phyloP scores from a whole-genome alignment of 2,113 vertebrate genomes.

The Prinia subflava region DNA sequence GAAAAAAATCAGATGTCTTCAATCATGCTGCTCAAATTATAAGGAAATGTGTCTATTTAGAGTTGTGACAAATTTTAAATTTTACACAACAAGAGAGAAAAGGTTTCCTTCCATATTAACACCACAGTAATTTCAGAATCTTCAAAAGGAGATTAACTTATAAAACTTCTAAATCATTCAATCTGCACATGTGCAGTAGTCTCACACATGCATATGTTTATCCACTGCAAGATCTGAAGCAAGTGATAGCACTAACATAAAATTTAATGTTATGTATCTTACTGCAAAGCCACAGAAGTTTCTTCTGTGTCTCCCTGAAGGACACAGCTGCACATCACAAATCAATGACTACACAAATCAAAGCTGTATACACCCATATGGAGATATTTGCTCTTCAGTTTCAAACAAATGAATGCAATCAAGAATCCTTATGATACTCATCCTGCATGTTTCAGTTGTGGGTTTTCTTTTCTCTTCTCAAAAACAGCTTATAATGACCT shows the following conservation, averaged over 20 bases:
- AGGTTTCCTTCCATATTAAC: not conserved
- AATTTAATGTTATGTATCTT: not conserved
- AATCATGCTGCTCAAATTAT: not conserved
- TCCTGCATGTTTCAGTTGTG: not conserved
- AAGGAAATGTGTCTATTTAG: not conserved
- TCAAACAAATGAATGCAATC: not conserved
- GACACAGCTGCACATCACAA: not conserved
- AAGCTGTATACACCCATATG: not conserved
- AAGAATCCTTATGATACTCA: not conserved
- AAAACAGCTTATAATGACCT: not conserved
- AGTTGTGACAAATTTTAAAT: not conserved
- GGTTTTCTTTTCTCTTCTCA: rapidly evolving
- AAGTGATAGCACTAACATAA: not conserved
- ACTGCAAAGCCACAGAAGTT: not conserved
- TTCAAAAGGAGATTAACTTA: not conserved
- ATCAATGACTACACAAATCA: not conserved
- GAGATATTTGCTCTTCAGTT: not conserved
- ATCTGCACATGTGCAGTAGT: not conserved
- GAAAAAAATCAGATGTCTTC: not conserved
- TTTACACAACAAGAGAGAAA: not conserved
- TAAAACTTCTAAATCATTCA: not conserved
- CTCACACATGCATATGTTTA: not conserved
- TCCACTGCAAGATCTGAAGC: not conserved
- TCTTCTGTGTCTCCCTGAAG: not conserved
- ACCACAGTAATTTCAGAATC: not conserved